Evolutionary conservation across 1,140 invertebrate species (phyloP), one percentile per base, ranked within the genome.

Genomic region (Bicyclus anynana): DNA sequence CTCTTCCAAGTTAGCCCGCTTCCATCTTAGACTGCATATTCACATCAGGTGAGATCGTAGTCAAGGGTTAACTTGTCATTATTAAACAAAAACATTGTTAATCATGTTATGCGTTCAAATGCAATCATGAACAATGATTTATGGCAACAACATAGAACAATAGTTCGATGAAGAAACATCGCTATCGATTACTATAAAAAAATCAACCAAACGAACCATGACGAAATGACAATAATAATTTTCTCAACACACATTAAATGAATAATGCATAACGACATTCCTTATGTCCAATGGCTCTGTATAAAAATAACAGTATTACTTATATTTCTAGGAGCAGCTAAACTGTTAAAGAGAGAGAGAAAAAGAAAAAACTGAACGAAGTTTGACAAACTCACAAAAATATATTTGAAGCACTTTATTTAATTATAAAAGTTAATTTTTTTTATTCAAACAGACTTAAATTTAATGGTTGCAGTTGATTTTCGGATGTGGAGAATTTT

Each of bases 141-240:
- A 12, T 12, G 10, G 29, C 29, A 23, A 23, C 7, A 4, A 7
- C 29, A 33, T 33, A 33, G 29, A 33, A 33, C 29, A 33, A 33
- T 33, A 33, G 9, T 33, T 33, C 29, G 29, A 40, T 40, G 16
- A 40, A 40, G 37, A 40, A 40, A 40, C 13, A 40, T 14, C 17
- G 5, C 37, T 5, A 40, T 14, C 14, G 13, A 1, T 9, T 17
- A 1, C 16, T 17, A 40, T 14, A 40, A 16, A 40, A 17, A 40
- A 40, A 16, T 12, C 10, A 33, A 12, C 29, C 27, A 7, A 40
- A 40, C 16, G 37, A 40, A 40, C 37, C 16, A 40, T 40, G 37
- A 40, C 16, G 37, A 40, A 16, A 40, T 40, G 13, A 40, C 37
- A 40, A 40, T 40, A 40, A 40, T 17, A 40, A 17, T 40, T 40